Percentiles rank a stretch among this genome's conserved stretches.
These are phyloP conservation scores for Ceratosolen fusciceps DNA, from an alignment of 1,140 invertebrate genomes.

Conservation along the genomic window DNA sequence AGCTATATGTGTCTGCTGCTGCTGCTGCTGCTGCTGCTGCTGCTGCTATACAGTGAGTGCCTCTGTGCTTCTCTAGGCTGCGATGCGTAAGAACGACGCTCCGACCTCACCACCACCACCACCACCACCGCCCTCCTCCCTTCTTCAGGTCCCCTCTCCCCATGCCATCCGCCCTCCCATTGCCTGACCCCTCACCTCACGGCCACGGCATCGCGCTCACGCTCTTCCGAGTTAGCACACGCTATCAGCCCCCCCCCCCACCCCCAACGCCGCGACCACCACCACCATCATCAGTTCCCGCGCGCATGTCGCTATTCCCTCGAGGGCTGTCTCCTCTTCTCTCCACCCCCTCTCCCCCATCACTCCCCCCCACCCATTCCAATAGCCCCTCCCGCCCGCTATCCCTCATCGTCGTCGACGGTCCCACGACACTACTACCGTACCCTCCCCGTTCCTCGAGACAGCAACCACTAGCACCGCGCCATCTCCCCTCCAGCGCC, in stretches of 20 bases:
- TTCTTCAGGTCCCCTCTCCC: neutral
- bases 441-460: neutral
- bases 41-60: neutral
- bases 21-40: no score
- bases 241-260: neutral
- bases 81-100: constrained; percentile 15
- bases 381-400: no score
- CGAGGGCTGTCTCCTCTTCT: neutral
- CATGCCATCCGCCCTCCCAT: neutral
- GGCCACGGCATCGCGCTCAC: no score
- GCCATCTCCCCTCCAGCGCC: neutral
- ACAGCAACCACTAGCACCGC: no score
- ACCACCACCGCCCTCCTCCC: neutral
- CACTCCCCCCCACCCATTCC: neutral
- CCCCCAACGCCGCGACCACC: no score
- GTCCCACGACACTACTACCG: no score
- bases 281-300: no score
- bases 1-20: constrained; percentile 36
- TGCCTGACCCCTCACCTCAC: no score
- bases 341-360: neutral
- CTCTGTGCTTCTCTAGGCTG: neutral
- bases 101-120: neutral
- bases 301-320: no score
- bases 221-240: no score
- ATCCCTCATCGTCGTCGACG: no score